phyloP scores from a whole-genome alignment of 2,888 invertebrate species.

The Trissonchulus latispiculum region DNA sequence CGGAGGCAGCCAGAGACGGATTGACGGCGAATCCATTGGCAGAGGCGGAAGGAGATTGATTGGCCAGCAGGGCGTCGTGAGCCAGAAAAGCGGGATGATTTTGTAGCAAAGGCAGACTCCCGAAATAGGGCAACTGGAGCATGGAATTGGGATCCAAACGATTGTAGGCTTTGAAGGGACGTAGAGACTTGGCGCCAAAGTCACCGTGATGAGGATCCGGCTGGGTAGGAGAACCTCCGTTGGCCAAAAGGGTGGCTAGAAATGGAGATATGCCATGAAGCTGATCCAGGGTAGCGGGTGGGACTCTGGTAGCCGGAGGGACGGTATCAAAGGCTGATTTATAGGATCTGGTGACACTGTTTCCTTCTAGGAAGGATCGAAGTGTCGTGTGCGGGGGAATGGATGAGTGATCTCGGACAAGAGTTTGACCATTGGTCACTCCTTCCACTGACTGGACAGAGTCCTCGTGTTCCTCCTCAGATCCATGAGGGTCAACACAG shows the following conservation, averaged over 20 bases:
- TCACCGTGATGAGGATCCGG: background rate
- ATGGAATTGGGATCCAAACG: slow-evolving; percentile 21
- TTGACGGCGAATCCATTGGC: background rate
- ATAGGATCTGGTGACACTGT: too few species aligned
- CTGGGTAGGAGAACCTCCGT: too few species aligned
- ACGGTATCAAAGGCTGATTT: background rate
- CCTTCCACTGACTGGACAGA: too few species aligned
- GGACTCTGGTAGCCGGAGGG: background rate
- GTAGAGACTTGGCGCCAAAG: background rate
- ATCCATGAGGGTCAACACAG: too few species aligned
- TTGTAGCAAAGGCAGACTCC: background rate
- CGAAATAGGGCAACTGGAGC: slow-evolving; percentile 12
- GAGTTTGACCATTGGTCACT: too few species aligned
- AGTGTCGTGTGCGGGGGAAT: too few species aligned
- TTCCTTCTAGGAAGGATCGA: too few species aligned
- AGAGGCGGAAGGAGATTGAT: background rate
- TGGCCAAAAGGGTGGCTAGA: background rate
- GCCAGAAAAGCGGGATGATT: background rate
- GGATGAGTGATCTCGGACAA: too few species aligned
- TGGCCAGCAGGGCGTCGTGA: background rate
- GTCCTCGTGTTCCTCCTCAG: too few species aligned
- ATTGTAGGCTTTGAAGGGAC: slow-evolving; percentile 25
- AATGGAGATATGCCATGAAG: background rate
- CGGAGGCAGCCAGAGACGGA: background rate
- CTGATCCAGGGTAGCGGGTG: background rate